Base-by-base conservation (phyloP, 2,797 vertebrate species). In the Rhodeus uyekii region DNA sequence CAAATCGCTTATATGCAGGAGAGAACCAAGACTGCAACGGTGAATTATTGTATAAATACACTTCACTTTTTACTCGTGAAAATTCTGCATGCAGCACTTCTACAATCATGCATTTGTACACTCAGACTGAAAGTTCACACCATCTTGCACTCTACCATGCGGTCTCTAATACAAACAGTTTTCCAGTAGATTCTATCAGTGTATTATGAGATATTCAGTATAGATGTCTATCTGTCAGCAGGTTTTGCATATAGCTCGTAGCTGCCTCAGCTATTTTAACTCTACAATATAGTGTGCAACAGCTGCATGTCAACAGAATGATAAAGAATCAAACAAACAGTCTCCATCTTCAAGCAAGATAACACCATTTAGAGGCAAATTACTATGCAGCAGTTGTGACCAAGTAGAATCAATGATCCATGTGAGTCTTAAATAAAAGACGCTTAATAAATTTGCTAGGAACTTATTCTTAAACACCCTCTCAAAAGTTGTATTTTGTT, bases 301-400 rank as follows among this genome's bases (percentile, higher is more conserved):
- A 84, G 63, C 65, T 80, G 73, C 61, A 39, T 7, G 6, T 73
- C 63, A 79, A 68, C 67, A 81, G 36, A 67, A 80, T 63, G 75
- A 84, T 12, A 48, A 71, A 80, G 24, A 27, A 38, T 36, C 44
- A 1, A 39, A 53, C 48, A 81, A 83, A 81, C 79, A 16, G 63
- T 76, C 46, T 84, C 48, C 13, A 18, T 46, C 58, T 83, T 83
- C 38, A 78, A 72, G 53, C 53, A 24, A 78, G 72, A 69, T 78
- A 78, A 76, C 39, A 34, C 69, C 27, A 80, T 65, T 82, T 82
- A 48, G 42, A 81, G 61, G 69, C 16, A 78, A 81, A 86, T 84
- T 76, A 84, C 60, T 36, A 65, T 60, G 24, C 58, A 58, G 39
- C 34, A 61, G 44, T 24, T 58, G 39, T 58, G 42, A 83, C 29